Evolutionary conservation across 2,888 invertebrate genomes (phyloP), one percentile per base, ranked within the genome.

Genomic region (Nemapogon koenigi): DNA sequence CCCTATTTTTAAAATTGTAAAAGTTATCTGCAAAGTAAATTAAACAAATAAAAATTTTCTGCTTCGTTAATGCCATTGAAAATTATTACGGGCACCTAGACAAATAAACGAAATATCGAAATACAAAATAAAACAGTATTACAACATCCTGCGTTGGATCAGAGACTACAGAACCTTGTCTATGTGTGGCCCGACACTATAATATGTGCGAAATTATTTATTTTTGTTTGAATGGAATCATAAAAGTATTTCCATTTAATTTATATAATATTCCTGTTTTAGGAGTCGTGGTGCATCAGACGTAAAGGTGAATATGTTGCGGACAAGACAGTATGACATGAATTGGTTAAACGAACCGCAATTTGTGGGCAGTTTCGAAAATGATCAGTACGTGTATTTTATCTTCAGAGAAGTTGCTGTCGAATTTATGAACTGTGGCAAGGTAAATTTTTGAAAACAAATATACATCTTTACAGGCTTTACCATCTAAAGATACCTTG

Each of bases 271-370:
- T 7, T 4, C 13, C 28, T 27, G 28, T 36, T 36, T 16, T 47
- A 83, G 79, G 57, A 78, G 76, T 46, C 60, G 65, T 11, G 76
- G 75, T 0, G 68, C 70, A 2, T 62, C 70, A 0, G 40, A 50
- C 1, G 72, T 64, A 1, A 67, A 73, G 19, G 62, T 65, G 1
- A 69, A 64, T 25, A 82, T 83, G 42, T 79, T 92, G 3, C 80
- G 91, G 28, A 92, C 92, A 0, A 84, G 86, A 35, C 90, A 90
- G 55, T 90, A 89, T 55, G 89, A 93, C 57, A 83, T 86, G 49
- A 91, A 91, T 56, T 94, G 94, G 92, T 73, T 96, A 32, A 94
- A 93, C 62, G 92, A 94, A 51, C 94, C 96, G 0, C 91, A 94
- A 58, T 96, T 96, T 58, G 92, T 96, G 31, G 93, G 91, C 26